Percentiles rank a stretch among this genome's conserved stretches.
These are phyloP conservation scores for Euzetes globulus DNA, from an alignment of 2,888 invertebrate genomes.

Conservation along the genomic window DNA sequence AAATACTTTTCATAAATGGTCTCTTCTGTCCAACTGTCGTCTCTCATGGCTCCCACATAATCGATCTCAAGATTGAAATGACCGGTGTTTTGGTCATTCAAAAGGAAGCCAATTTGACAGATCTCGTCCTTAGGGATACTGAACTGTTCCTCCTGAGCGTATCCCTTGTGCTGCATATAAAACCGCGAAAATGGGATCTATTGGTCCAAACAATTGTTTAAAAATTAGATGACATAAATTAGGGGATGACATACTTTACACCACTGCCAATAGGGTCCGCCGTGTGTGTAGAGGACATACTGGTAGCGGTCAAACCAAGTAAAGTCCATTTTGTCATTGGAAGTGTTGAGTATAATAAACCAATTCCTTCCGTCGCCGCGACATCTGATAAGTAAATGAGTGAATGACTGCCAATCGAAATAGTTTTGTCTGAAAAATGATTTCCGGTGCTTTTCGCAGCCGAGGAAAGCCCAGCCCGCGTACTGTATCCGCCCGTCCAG, in stretches of 20 bases:
- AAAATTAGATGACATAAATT: neutral
- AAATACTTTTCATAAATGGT: slow-evolving; percentile 89
- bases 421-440: slow-evolving; percentile 61
- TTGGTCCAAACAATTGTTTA: slow-evolving; percentile 46
- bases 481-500: slow-evolving; percentile 71
- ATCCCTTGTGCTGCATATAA: slow-evolving; percentile 60
- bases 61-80: slow-evolving; percentile 83
- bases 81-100: slow-evolving; percentile 70
- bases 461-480: slow-evolving; percentile 26
- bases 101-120: slow-evolving; percentile 70
- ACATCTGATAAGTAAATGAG: slow-evolving; percentile 65
- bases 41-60: slow-evolving; percentile 77
- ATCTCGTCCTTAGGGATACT: slow-evolving; percentile 58
- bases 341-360: slow-evolving; percentile 64
- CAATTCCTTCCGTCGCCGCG: slow-evolving; percentile 93
- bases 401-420: slow-evolving; percentile 69
- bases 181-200: slow-evolving; percentile 94
- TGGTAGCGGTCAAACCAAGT: slow-evolving; percentile 82
- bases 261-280: slow-evolving; percentile 97
- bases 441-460: neutral
- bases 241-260: slow-evolving; percentile 57
- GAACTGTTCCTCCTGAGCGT: slow-evolving; percentile 71
- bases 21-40: slow-evolving; percentile 69
- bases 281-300: slow-evolving; percentile 81
- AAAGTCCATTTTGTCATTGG: slow-evolving; percentile 56